Evolutionary conservation across 2,888 invertebrate species (phyloP).

Genomic region (Leucania comma): DNA sequence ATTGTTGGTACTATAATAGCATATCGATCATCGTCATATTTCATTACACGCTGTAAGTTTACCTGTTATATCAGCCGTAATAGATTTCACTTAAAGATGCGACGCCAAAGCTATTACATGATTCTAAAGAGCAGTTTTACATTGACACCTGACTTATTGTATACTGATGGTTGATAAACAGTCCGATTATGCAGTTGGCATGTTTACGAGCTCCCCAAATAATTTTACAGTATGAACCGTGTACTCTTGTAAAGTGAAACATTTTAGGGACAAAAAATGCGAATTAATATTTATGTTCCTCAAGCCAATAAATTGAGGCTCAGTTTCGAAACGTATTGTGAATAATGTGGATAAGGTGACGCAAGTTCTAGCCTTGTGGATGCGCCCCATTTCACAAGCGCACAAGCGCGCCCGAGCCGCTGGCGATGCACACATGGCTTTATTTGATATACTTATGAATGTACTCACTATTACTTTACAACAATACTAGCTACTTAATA

Average conservation of each 20-base stretch:
- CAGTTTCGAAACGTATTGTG: conserved; percentile 83
- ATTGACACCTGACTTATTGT: conserved; percentile 53
- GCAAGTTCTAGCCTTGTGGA: conserved; percentile 85
- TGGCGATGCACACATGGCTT: conserved; percentile 35
- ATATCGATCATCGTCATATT: background rate
- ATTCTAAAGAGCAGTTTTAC: conserved; percentile 30
- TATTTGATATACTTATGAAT: conserved; percentile 22
- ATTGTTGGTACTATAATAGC: background rate
- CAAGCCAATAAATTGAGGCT: conserved; percentile 78
- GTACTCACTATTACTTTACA: conserved; percentile 30
- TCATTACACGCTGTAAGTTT: background rate
- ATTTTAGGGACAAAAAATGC: conserved; percentile 72
- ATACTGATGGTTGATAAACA: conserved; percentile 49
- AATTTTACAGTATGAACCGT: conserved; percentile 50
- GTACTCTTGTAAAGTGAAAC: conserved; percentile 44
- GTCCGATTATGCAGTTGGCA: conserved; percentile 56
- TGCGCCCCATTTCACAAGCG: conserved; percentile 83
- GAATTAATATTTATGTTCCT: conserved; percentile 79
- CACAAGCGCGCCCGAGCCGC: conserved; percentile 67
- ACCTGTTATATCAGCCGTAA: conserved; percentile 4
- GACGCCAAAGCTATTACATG: conserved; percentile 11
- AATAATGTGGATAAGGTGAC: conserved; percentile 84
- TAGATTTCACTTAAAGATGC: conserved; percentile 20
- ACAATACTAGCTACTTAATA: conserved; percentile 41
- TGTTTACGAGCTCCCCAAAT: conserved; percentile 52